Conservation (phyloP, 2,888 invertebrate species). For the Phortica magna region DNA sequence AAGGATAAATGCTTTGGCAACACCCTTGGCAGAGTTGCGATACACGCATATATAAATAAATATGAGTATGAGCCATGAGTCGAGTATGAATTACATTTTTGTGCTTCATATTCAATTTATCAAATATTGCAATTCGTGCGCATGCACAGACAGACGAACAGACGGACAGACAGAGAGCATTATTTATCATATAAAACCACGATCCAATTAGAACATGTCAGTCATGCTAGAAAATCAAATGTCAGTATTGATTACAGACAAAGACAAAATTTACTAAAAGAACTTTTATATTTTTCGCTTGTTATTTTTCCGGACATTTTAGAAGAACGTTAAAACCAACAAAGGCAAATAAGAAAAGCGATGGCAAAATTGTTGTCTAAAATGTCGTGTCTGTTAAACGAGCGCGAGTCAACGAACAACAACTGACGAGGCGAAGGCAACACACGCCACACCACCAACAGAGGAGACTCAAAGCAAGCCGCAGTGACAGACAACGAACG, state of each 20-base stretch:
- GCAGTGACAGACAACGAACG: not conserved
- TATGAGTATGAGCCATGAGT: too few relatives aligned
- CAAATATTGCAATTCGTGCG: not conserved
- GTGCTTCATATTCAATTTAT: not conserved
- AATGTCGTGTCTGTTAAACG: slow-evolving; percentile 2
- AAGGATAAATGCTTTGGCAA: too few relatives aligned
- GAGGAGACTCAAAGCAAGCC: not conserved
- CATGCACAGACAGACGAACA: not conserved
- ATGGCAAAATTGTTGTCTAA: slow-evolving; percentile 15
- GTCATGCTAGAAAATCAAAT: not conserved
- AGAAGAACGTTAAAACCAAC: not conserved
- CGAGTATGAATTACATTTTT: too few relatives aligned
- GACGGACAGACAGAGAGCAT: not conserved
- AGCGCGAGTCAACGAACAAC: not conserved
- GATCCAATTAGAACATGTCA: slow-evolving; percentile 19
- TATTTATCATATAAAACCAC: not conserved
- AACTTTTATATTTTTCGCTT: not conserved
- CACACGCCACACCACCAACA: not conserved
- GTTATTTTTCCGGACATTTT: not conserved
- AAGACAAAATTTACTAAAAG: not conserved
- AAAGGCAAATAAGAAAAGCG: not conserved
- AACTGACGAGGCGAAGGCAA: not conserved
- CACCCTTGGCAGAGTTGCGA: too few relatives aligned
- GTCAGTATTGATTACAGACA: slow-evolving; percentile 3
- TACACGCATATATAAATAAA: too few relatives aligned